Evolutionary conservation across 2,113 vertebrate species (phyloP), one percentile per base, ranked within the genome.

Genomic region (Brienomyrus brachyistius): DNA sequence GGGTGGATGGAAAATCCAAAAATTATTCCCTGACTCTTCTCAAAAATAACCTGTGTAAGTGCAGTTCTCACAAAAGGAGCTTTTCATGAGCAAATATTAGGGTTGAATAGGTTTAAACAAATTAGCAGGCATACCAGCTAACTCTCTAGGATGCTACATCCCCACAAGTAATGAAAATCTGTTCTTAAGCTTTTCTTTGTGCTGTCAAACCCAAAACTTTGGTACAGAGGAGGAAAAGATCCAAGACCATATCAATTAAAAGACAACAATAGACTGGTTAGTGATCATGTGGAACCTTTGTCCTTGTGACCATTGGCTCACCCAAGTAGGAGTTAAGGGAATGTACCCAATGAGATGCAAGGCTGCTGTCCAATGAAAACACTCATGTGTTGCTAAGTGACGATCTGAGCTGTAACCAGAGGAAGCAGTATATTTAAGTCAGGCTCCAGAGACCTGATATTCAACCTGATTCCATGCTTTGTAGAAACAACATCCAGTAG

Each of bases 391-490:
- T 52, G 40, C 87, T 88, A 88, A 88, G 87, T 59, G 59, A 40
- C 56, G 40, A 23, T 80, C 35, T 80, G 5, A 80, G 35, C 74
- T 80, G 74, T 88, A 88, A 62, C 45, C 87, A 35, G 56, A 88
- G 40, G n/a, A 47, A 54, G 59, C 21, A 40, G 40, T 88, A 31
- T 88, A 66, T 88, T 88, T 88, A 88, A 80, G 74, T 80, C 56
- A 47, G 54, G 87, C 21, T 52, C 40, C 35, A 88, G 86, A 59
- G 31, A 62, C 56, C 50, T 3, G 31, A 77, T 77, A 77, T 77
- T 35, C 11, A 31, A 40, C 31, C 31, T 80, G 74, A 2, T 80
- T 43, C 31, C 0, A 35, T 35, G 74, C 74, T 35, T 40, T 80
- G 74, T 80, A 40, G 31, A 80, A 43, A 80, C 6, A 43, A 80